Conservation (phyloP, 2,888 invertebrate genomes). For the Monopis laevigella region DNA sequence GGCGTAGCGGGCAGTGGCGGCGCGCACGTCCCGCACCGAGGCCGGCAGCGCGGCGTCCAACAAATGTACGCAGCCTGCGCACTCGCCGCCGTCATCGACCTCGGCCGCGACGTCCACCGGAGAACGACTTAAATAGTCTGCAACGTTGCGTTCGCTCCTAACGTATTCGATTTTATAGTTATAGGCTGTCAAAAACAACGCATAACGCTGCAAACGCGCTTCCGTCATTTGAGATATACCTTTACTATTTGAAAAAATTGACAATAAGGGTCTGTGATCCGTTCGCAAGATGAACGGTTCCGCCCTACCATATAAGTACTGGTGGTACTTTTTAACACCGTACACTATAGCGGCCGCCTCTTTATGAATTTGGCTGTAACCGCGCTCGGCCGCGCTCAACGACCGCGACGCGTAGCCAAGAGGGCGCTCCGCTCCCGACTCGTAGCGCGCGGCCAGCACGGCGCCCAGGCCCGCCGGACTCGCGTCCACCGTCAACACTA, state of each 20-base stretch:
- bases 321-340: neutral
- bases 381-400: neutral
- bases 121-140: no score
- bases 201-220: neutral
- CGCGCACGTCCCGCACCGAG: no score
- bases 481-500: neutral
- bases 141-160: no score
- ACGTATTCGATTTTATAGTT: no score
- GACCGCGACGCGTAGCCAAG: neutral
- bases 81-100: neutral
- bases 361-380: neutral
- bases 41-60: no score
- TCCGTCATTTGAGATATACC: neutral
- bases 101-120: neutral
- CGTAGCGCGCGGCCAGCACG: no score
- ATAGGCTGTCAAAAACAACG: no score
- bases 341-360: neutral
- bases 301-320: neutral
- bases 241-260: neutral
- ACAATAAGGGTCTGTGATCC: neutral
- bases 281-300: neutral
- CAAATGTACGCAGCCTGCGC: no score
- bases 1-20: no score
- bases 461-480: neutral
- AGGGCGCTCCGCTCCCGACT: neutral